Percentiles rank a stretch among this genome's conserved stretches.
phyloP scores from a whole-genome alignment of 2,113 vertebrate species.

The Clarias batrachus region DNA sequence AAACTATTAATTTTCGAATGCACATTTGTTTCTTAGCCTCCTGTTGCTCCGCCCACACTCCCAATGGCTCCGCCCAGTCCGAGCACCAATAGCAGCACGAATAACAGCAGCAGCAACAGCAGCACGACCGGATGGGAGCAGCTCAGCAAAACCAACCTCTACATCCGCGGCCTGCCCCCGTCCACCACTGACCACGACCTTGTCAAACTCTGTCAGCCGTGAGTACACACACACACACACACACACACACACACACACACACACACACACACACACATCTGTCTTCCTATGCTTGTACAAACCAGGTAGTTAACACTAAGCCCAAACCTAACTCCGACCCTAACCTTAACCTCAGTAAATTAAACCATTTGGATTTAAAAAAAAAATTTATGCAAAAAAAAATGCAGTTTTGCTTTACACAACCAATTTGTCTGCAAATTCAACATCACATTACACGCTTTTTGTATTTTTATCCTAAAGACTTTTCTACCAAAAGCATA shows the following conservation, averaged over 20 bases:
- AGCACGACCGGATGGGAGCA: slow-evolving; percentile 96
- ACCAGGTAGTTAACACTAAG: neutral
- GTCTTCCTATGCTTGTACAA: neutral
- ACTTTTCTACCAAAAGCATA: too few species aligned
- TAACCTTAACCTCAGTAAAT: neutral
- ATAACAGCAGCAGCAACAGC: slow-evolving; percentile 93
- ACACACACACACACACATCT: neutral
- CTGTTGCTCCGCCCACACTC: slow-evolving; percentile 85
- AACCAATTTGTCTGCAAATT: neutral
- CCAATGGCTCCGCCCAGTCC: slow-evolving; percentile 99
- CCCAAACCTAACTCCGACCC: neutral
- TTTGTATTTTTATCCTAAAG: too few species aligned
- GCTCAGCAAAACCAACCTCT: slow-evolving; percentile 99
- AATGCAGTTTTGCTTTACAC: neutral
- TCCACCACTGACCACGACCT: slow-evolving; percentile 97
- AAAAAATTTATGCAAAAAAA: neutral
- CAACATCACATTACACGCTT: too few species aligned
- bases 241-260: slow-evolving; percentile 15
- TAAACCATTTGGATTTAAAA: neutral
- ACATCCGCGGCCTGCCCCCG: slow-evolving; percentile 94
- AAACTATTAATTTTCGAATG: neutral
- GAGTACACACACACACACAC: slow-evolving; percentile 68
- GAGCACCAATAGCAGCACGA: slow-evolving; percentile 87
- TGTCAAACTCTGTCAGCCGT: slow-evolving; percentile 99
- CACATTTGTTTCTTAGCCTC: slow-evolving; percentile 72